phyloP scores from a whole-genome alignment of 2,797 vertebrate species.

The Parauchenoglanis ngamensis region DNA sequence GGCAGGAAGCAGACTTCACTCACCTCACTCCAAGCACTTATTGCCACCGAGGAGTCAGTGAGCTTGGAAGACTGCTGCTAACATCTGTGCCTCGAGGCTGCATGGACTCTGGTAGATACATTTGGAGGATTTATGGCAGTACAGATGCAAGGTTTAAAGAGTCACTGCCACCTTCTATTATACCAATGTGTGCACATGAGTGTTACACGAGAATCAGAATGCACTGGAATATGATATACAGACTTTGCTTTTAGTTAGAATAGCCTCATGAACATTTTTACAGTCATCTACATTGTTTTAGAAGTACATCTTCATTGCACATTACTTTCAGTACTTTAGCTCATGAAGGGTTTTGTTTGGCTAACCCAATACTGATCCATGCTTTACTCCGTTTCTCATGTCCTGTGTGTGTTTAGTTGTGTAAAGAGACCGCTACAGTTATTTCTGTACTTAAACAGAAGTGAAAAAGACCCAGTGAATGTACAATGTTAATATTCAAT shows the following conservation, averaged over 20 bases:
- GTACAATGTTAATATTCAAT: neutral
- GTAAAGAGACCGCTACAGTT: neutral
- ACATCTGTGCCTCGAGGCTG: conserved; percentile 1
- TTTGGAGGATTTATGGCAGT: conserved; percentile 26
- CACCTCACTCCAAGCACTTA: conserved; percentile 27
- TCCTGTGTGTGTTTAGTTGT: neutral
- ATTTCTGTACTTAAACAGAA: neutral
- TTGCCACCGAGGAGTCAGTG: conserved; percentile 15
- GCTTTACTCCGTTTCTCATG: neutral
- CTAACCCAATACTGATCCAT: neutral
- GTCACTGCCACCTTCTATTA: neutral
- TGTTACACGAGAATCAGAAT: neutral
- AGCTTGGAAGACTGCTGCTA: conserved; percentile 35
- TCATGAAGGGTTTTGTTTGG: neutral
- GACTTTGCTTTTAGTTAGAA: conserved; percentile 3
- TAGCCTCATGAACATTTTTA: neutral
- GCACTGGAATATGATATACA: neutral
- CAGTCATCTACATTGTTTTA: conserved; percentile 16
- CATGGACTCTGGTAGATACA: conserved; percentile 30
- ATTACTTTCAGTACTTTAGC: neutral
- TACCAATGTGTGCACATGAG: neutral
- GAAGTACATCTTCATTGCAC: neutral
- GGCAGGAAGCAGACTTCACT: conserved; percentile 27
- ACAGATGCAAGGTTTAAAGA: neutral
- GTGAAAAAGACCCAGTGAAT: neutral